phyloP scores from a whole-genome alignment of 2,113 vertebrate genomes.

The Lates calcarifer region DNA sequence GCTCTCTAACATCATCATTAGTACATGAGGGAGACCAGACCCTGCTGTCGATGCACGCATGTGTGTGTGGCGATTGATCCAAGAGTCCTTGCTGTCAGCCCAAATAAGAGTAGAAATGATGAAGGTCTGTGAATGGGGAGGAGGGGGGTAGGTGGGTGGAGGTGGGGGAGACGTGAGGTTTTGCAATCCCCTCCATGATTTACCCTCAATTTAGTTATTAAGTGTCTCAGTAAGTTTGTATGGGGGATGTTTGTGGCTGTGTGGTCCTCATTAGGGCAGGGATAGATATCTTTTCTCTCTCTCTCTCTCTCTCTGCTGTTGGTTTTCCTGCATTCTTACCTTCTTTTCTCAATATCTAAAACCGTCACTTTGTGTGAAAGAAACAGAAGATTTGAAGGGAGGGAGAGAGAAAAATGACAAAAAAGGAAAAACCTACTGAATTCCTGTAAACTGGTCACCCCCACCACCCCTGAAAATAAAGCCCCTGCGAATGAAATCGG shows the following conservation, averaged over 20 bases:
- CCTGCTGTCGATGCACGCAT: conserved; percentile 27
- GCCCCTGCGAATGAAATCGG: conserved; percentile 81
- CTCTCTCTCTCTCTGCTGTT: conserved; percentile 24
- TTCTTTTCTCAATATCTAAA: conserved; percentile 61
- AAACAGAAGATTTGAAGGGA: conserved; percentile 51
- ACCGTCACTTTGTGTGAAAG: conserved; percentile 51
- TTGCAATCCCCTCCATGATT: conserved; percentile 57
- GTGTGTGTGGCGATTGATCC: conserved; percentile 64
- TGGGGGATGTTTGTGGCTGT: conserved; percentile 69
- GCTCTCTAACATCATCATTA: conserved; percentile 75
- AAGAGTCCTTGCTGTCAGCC: conserved; percentile 56
- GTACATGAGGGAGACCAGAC: conserved; percentile 75
- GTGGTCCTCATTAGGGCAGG: conserved; percentile 77
- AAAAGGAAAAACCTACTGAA: conserved; percentile 65
- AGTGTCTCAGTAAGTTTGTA: conserved; percentile 59
- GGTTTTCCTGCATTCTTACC: conserved; percentile 41
- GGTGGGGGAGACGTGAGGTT: conserved; percentile 21
- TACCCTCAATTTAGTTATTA: conserved; percentile 75
- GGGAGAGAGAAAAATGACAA: conserved; percentile 61
- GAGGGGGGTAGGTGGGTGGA: background rate
- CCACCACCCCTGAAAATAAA: conserved; percentile 68
- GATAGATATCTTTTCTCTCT: conserved; percentile 33
- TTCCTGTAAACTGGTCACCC: conserved; percentile 80
- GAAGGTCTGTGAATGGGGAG: conserved; percentile 41
- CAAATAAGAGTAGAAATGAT: conserved; percentile 56